phyloP scores from a whole-genome alignment of 2,888 invertebrate species.

The Onchidella celtica region DNA sequence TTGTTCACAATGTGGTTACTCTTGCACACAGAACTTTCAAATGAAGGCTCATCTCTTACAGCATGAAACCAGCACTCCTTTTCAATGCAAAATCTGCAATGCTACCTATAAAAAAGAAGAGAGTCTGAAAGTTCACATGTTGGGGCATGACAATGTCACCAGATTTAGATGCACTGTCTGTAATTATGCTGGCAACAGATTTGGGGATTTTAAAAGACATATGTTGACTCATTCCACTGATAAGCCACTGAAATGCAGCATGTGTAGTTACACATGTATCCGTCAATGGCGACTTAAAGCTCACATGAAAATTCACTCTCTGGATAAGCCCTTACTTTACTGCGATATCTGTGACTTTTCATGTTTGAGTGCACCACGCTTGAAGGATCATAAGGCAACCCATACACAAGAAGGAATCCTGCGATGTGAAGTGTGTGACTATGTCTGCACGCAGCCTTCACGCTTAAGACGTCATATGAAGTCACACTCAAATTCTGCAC shows the following conservation, averaged over 20 bases:
- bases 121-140: slow-evolving; percentile 50
- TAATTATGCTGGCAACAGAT: slow-evolving; percentile 46
- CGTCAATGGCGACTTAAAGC: slow-evolving; percentile 48
- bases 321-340: slow-evolving; percentile 36
- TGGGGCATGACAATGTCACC: slow-evolving; percentile 40
- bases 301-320: slow-evolving; percentile 46
- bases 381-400: slow-evolving; percentile 40
- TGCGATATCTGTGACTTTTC: slow-evolving; percentile 45
- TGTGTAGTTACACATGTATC: slow-evolving; percentile 47
- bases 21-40: slow-evolving; percentile 50
- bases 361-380: slow-evolving; percentile 34
- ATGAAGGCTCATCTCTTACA: slow-evolving; percentile 37
- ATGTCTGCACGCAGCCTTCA: slow-evolving; percentile 42
- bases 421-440: slow-evolving; percentile 38
- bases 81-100: slow-evolving; percentile 44
- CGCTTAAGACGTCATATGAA: slow-evolving; percentile 41
- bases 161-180: slow-evolving; percentile 42
- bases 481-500: not conserved
- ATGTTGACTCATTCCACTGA: slow-evolving; percentile 37
- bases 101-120: slow-evolving; percentile 48
- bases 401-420: slow-evolving; percentile 39
- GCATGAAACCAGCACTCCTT: slow-evolving; percentile 45
- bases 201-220: slow-evolving; percentile 48
- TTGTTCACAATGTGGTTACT: slow-evolving; percentile 40
- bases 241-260: slow-evolving; percentile 44